Evolutionary conservation across 2,113 vertebrate species (phyloP), one percentile per base, ranked within the genome.

Genomic region (Marmota flaviventris): DNA sequence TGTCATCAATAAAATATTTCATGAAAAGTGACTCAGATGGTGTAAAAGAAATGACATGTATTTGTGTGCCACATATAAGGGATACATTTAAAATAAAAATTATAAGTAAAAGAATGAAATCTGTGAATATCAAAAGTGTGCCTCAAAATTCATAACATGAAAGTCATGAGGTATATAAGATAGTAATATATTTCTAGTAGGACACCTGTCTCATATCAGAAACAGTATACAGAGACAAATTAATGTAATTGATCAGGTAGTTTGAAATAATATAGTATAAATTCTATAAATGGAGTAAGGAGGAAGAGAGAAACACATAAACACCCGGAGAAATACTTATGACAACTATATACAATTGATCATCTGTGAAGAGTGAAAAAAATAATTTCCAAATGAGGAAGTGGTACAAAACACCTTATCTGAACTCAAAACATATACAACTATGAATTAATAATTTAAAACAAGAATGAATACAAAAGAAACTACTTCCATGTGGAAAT

Each of bases 241-340:
- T 63, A 65, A n/a, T 79, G 0, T 61, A 45, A 39, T 67, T 25
- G 25, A 86, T 48, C 16, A 14, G 48, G 14, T 39, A 24, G 4
- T 51, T 85, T 72, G 48, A 95, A 53, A 85, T 48, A 58, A 61
- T 79, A 77, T 14, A 20, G 8, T 18, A 13, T 39, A 27, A 72
- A 34, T 85, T 79, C 27, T 42, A 42, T 20, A 51, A 13, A 27
- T 65, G n/a, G 13, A 48, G 53, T 20, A 58, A 72, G 53, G 24
- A 75, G 4, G 8, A 25, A 37, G 48, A 39, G 32, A 65, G 29
- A 42, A 7, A 81, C 4, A 12, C 8, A 22, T 45, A 70, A 0
- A 72, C 11, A 16, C 17, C 42, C 1, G 24, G 1, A 63, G 2
- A 22, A 37, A 42, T 17, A 69, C 1, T 4, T 1, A 20, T 16